These are phyloP conservation scores for Caradrina kadenii DNA, from an alignment of 2,888 invertebrate species.

Conservation along the genomic window DNA sequence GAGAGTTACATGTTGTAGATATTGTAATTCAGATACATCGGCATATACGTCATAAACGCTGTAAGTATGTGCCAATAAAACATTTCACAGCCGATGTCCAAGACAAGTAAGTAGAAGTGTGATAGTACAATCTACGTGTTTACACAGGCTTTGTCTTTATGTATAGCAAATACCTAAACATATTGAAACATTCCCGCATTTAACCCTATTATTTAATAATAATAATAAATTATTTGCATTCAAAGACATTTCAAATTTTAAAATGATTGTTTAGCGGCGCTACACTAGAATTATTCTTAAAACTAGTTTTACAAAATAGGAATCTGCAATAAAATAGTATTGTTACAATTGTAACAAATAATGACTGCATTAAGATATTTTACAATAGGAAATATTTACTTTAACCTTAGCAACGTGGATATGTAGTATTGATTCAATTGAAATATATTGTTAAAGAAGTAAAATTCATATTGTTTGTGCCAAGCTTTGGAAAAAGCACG, in stretches of 20 bases:
- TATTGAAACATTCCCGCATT: slow-evolving; percentile 69
- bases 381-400: slow-evolving; percentile 53
- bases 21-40: slow-evolving; percentile 59
- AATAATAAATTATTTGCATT: slow-evolving; percentile 79
- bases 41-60: slow-evolving; percentile 46
- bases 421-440: slow-evolving; percentile 65
- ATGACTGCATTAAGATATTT: slow-evolving; percentile 51
- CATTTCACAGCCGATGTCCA: slow-evolving; percentile 72
- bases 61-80: slow-evolving; percentile 65
- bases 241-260: slow-evolving; percentile 74
- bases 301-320: slow-evolving; percentile 87
- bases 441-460: slow-evolving; percentile 46
- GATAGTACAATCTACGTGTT: slow-evolving; percentile 49
- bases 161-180: slow-evolving; percentile 62
- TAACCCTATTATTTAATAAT: slow-evolving; percentile 72
- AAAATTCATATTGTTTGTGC: slow-evolving; percentile 54
- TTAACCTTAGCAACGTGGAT: slow-evolving; percentile 71
- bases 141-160: slow-evolving; percentile 59
- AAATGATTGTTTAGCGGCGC: slow-evolving; percentile 67
- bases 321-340: slow-evolving; percentile 87
- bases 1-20: slow-evolving; percentile 53
- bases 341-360: slow-evolving; percentile 57
- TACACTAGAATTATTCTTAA: slow-evolving; percentile 81
- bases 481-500: slow-evolving; percentile 52
- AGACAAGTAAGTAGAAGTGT: slow-evolving; percentile 54